A percentile compares a stretch with the other conserved stretches of the same genome.
These are phyloP conservation scores for Thymallus thymallus DNA, from an alignment of 2,113 vertebrate genomes.

Conservation along the genomic window DNA sequence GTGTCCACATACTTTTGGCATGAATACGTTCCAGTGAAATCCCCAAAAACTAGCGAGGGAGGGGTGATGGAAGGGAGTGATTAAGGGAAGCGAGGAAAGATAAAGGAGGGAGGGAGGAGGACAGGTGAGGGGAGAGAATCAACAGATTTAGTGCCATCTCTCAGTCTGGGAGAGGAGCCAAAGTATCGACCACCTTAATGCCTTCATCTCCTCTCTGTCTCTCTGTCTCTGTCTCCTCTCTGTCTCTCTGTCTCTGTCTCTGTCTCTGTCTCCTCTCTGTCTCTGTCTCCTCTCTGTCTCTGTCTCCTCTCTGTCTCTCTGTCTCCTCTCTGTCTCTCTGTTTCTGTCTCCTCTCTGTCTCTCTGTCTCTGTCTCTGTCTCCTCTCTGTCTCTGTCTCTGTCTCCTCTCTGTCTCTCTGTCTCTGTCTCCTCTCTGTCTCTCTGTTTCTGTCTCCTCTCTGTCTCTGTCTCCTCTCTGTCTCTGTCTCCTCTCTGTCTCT, in stretches of 20 bases:
- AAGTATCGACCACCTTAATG: slow-evolving; percentile 75
- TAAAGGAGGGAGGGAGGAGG: not conserved
- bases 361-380: too few species aligned
- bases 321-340: slow-evolving; percentile 24
- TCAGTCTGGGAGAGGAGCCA: slow-evolving; percentile 71
- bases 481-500: too few species aligned
- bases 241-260: slow-evolving; percentile 13
- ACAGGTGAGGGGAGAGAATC: slow-evolving; percentile 52
- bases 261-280: slow-evolving; percentile 44
- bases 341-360: too few species aligned
- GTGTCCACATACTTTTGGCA: too few species aligned
- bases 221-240: too few species aligned
- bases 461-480: not conserved
- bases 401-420: slow-evolving; percentile 32
- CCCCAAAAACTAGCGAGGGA: slow-evolving; percentile 13
- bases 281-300: slow-evolving; percentile 26
- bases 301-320: slow-evolving; percentile 39
- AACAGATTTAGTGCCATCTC: slow-evolving; percentile 79
- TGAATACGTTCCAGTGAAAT: slow-evolving; percentile 21
- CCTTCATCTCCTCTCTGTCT: too few species aligned
- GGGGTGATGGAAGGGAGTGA: slow-evolving; percentile 17
- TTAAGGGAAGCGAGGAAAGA: not conserved
- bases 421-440: slow-evolving; percentile 26
- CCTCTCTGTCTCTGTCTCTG: slow-evolving; percentile 37
- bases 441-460: slow-evolving; percentile 41